A percentile compares a stretch with the other conserved stretches of the same genome.
Evolutionary conservation across 1,140 invertebrate species (phyloP).

Genomic region (Drosophila tropicalis): DNA sequence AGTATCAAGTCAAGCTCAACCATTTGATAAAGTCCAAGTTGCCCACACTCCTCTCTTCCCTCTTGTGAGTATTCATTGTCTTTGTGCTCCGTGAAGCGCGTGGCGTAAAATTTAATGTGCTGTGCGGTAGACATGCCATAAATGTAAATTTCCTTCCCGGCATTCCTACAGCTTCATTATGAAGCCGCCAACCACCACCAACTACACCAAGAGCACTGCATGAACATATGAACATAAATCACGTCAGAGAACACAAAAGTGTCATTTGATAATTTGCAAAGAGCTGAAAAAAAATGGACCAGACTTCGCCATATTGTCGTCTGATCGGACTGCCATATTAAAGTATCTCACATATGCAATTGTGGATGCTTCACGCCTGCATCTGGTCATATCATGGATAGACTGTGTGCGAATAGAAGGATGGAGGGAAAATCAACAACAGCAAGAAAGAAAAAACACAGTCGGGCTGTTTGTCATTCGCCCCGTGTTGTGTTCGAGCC

Average conservation of each 20-base stretch:
- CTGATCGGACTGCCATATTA: constrained; percentile 19
- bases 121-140: constrained; percentile 50
- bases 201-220: constrained; percentile 10
- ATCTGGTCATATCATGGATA: constrained; percentile 46
- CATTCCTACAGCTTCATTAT: constrained; percentile 49
- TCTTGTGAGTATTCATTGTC: background rate
- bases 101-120: constrained; percentile 67
- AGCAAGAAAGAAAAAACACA: constrained; percentile 23
- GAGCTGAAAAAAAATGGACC: constrained; percentile 8
- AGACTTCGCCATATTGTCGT: constrained; percentile 50
- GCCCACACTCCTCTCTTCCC: constrained; percentile 16
- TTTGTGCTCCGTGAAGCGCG: constrained; percentile 39
- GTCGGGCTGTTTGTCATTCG: constrained; percentile 56
- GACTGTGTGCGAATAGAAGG: background rate
- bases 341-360: constrained; percentile 18
- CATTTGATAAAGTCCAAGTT: constrained; percentile 57
- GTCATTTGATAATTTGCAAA: constrained; percentile 61
- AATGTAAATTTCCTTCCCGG: constrained; percentile 60
- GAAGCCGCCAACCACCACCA: constrained; percentile 23
- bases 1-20: constrained; percentile 21
- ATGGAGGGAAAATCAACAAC: no score
- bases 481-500: background rate
- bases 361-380: constrained; percentile 64
- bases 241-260: constrained; percentile 28
- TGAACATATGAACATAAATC: constrained; percentile 43